These are phyloP conservation scores for Tanytarsus gracilentus DNA, from an alignment of 2,888 invertebrate genomes.

Conservation along the genomic window DNA sequence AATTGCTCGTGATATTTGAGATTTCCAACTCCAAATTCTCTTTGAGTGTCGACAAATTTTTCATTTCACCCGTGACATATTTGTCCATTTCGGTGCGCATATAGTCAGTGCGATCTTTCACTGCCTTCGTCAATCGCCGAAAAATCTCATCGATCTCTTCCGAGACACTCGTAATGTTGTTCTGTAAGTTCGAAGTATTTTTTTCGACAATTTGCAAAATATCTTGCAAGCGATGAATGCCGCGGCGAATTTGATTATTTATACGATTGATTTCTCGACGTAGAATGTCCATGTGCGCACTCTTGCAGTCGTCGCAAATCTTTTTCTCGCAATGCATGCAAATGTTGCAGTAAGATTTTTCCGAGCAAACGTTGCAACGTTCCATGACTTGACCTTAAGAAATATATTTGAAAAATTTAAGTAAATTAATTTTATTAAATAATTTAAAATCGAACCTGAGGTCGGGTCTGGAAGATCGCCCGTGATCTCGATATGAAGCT, in stretches of 20 bases:
- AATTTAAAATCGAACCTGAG: conserved; percentile 46
- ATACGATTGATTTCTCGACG: conserved; percentile 83
- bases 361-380: conserved; percentile 85
- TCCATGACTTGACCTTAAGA: conserved; percentile 72
- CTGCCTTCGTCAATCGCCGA: conserved; percentile 73
- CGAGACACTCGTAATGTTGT: conserved; percentile 80
- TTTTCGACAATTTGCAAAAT: conserved; percentile 76
- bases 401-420: neutral
- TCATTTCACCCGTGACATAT: conserved; percentile 79
- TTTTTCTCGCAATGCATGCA: conserved; percentile 97
- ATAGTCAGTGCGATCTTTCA: conserved; percentile 82
- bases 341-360: conserved; percentile 76
- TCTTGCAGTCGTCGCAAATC: conserved; percentile 93
- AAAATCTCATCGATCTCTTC: conserved; percentile 93
- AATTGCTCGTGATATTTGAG: conserved; percentile 90
- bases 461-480: conserved; percentile 86
- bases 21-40: conserved; percentile 92
- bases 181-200: conserved; percentile 76
- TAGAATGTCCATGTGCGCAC: conserved; percentile 91
- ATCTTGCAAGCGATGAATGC: conserved; percentile 81
- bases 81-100: conserved; percentile 84
- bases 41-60: conserved; percentile 76
- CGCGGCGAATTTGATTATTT: conserved; percentile 80
- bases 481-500: conserved; percentile 86
- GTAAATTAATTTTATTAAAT: neutral